Base-by-base conservation (phyloP, 1,140 invertebrate species). In the Lanistes nyassanus region DNA sequence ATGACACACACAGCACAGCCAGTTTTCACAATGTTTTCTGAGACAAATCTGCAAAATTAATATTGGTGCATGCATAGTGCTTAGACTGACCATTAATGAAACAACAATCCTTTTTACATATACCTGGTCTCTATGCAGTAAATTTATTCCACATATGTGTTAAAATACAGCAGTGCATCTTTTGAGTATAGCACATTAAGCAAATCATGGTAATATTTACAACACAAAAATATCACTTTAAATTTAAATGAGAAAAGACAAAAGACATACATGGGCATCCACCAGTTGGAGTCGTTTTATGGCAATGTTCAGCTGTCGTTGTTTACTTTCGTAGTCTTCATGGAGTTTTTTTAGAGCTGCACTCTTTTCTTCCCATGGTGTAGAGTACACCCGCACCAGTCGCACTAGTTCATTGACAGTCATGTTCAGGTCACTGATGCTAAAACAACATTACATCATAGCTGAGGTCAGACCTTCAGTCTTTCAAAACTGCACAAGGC, bases 291-390 rank as follows among this genome's bases (percentile, higher is more conserved):
- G 79, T 37, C 87, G 76, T 81, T 86, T 88, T 16, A 90, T 83
- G 23, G 88, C 88, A 68, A 89, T 85, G 64, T 88, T 86, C 0
- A 90, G 82, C 74, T 89, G 86, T 66, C 84, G 75, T 75, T 89
- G 87, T 79, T 90, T 90, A 23, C 81, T 84, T 55, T 89, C 88
- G 68, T 87, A 89, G 71, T 88, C 84, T 66, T 88, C 87, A 70
- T 89, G 86, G 13, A 90, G 78, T 77, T 89, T 90, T 74, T 87
- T 88, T 23, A 89, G 74, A 0, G 86, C 85, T n/a, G 84, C 82
- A 78, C 84, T 88, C 69, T 89, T 90, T 64, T 88, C 87, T 73
- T 89, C 88, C 88, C 88, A 90, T 0, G 87, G 84, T 26, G 85
- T 84, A 13, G 87, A 88, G 77, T 88, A 90, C 5, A 89, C 81